These are phyloP conservation scores for Hassar affinis DNA, from an alignment of 2,113 vertebrate species.

Conservation along the genomic window DNA sequence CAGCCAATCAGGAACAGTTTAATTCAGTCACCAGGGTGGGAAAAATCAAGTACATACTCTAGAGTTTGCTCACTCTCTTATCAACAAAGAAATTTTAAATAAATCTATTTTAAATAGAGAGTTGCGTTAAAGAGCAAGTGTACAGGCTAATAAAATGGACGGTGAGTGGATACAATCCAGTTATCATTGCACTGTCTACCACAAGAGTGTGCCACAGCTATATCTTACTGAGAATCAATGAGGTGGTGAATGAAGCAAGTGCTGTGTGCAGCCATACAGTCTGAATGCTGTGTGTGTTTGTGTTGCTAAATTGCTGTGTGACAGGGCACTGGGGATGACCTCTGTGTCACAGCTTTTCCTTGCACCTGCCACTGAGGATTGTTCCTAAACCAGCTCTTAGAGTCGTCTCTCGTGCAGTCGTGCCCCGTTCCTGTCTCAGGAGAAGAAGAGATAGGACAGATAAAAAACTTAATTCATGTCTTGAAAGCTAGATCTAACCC, in stretches of 20 bases:
- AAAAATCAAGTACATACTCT: too few relatives aligned
- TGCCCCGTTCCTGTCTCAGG: background rate
- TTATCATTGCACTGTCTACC: background rate
- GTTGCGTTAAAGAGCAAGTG: background rate
- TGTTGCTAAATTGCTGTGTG: slow-evolving; percentile 19
- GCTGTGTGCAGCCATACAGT: background rate
- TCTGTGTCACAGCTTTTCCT: background rate
- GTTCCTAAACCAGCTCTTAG: background rate
- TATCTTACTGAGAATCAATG: slow-evolving; percentile 5
- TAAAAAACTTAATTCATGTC: background rate
- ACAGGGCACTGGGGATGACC: slow-evolving; percentile 3
- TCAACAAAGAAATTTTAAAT: background rate
- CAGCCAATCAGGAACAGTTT: background rate
- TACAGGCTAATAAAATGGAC: background rate
- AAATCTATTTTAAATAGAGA: background rate
- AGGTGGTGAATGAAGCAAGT: slow-evolving; percentile 6
- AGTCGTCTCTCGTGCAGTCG: background rate
- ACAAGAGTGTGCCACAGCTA: background rate
- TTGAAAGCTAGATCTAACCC: background rate
- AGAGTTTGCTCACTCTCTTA: background rate
- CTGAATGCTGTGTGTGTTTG: background rate
- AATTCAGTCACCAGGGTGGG: too few relatives aligned
- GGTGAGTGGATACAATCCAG: background rate
- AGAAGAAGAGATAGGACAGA: background rate
- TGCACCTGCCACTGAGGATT: slow-evolving; percentile 17